These are phyloP conservation scores for Spea bombifrons DNA, from an alignment of 2,113 vertebrate genomes.

Conservation along the genomic window DNA sequence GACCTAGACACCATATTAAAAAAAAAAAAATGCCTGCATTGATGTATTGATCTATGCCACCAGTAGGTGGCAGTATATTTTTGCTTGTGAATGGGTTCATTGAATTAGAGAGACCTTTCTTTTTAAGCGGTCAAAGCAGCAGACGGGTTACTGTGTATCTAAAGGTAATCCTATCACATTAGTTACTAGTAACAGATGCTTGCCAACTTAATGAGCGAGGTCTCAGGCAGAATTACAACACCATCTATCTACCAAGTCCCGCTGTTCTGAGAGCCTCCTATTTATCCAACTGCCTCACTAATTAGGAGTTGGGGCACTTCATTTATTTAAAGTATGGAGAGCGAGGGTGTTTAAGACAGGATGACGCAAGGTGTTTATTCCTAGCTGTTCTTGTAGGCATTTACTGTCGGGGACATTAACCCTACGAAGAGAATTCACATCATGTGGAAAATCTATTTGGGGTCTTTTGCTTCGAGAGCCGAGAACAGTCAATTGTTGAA, in stretches of 20 bases:
- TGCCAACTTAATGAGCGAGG: conserved; percentile 20
- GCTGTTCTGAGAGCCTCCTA: neutral
- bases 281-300: conserved; percentile 21
- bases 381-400: neutral
- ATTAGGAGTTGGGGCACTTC: conserved; percentile 1
- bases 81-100: conserved; percentile 40
- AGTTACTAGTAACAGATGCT: conserved; percentile 35
- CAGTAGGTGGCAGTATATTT: conserved; percentile 50
- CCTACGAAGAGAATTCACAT: neutral
- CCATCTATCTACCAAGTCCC: neutral
- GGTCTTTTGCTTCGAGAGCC: neutral
- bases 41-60: conserved; percentile 1
- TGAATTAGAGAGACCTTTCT: conserved; percentile 29
- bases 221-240: conserved; percentile 32
- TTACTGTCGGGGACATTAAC: too few relatives aligned
- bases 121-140: conserved; percentile 15
- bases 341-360: neutral
- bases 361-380: neutral
- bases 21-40: neutral
- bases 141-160: conserved; percentile 38
- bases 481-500: neutral
- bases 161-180: conserved; percentile 37
- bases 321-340: neutral
- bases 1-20: too few relatives aligned
- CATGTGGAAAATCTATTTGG: neutral